Evolutionary conservation across 2,797 vertebrate species (phyloP).

Genomic region (Platalea minor): DNA sequence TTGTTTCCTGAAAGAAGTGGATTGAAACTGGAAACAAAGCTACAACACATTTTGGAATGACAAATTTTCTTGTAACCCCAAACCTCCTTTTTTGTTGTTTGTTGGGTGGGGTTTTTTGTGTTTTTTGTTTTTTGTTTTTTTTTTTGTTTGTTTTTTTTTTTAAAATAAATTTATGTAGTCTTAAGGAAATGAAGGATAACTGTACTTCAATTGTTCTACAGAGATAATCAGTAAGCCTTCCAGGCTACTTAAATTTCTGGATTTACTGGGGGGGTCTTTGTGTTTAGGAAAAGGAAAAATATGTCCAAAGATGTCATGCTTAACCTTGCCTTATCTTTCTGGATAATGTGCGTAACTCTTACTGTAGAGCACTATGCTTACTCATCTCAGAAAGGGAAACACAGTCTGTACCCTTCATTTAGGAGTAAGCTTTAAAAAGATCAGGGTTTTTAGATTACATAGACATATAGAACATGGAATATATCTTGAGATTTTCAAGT

Average conservation of each 20-base stretch:
- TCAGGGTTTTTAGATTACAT: neutral
- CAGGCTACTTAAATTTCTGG: neutral
- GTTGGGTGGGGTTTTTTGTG: accelerated
- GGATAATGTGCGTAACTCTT: neutral
- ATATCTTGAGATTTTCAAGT: neutral
- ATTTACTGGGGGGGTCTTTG: neutral
- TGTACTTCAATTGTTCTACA: neutral
- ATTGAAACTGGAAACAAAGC: neutral
- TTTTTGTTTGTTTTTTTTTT: neutral
- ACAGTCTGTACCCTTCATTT: neutral
- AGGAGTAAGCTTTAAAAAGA: neutral
- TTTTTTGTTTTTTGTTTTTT: neutral
- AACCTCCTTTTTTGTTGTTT: neutral
- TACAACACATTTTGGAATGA: neutral
- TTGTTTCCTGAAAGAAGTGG: neutral
- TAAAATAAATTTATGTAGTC: neutral
- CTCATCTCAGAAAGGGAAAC: neutral
- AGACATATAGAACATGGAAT: neutral
- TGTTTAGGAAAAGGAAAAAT: neutral
- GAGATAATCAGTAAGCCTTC: neutral
- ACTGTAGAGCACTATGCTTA: neutral
- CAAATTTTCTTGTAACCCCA: neutral
- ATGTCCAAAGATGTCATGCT: neutral
- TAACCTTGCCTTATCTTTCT: neutral
- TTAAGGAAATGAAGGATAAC: neutral